Evolutionary conservation across 2,797 vertebrate species (phyloP), one percentile per base, ranked within the genome.

Genomic region (Neosilurus hyrtlii): DNA sequence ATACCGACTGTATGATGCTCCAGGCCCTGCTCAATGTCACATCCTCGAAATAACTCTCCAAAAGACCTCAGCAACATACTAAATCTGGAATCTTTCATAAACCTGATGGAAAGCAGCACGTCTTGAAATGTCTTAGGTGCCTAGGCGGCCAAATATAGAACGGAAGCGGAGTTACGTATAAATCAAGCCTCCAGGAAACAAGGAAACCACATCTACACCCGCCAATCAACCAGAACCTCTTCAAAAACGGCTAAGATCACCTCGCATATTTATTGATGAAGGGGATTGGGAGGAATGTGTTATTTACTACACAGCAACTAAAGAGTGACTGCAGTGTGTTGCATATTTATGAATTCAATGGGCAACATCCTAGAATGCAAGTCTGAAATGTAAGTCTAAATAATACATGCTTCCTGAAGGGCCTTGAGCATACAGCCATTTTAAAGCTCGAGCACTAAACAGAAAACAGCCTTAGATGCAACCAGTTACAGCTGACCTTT

Each of bases 291-390:
- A 37, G 30, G 30, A 24, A 22, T 14, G 22, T 57, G 35, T 49
- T 78, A 35, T 62, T 62, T 78, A 71, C 57, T 54, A 22, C 37
- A 63, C 72, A 70, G 51, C 30, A 43, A 72, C 75, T 79, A 54
- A 68, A 82, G 73, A 35, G 22, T 0, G 5, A 56, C 66, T 82
- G 80, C 79, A 76, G 79, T 43, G 11, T 59, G 79, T 35, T 73
- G 63, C 66, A 43, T 66, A 79, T 82, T 82, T 70, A 77, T 82
- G 80, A 76, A 73, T 73, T 59, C 9, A 9, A 59, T 43, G 15
- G 7, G 35, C 18, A 59, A 77, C 61, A 30, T 71, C 30, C 51
- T 54, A 57, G 14, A 35, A 54, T 78, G 8, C 20, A 63, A 30
- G 20, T 22, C n/a, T 67, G 26, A 63, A 77, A 61, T 30, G 78